These are phyloP conservation scores for Hirundo rustica DNA, from an alignment of 2,797 vertebrate species.

Conservation along the genomic window DNA sequence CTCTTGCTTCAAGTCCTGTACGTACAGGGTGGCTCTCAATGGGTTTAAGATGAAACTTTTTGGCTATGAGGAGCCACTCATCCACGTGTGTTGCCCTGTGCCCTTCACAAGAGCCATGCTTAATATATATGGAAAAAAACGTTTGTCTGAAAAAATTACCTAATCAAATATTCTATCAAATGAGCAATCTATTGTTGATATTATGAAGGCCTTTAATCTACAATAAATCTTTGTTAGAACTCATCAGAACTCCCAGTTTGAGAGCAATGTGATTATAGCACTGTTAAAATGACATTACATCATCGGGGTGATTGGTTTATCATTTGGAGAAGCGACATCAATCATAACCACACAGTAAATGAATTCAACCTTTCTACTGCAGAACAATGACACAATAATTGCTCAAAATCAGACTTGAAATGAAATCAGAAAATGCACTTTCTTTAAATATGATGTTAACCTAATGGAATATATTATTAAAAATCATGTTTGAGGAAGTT, in stretches of 20 bases:
- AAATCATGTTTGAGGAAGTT: constrained; percentile 79
- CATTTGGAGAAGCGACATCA: constrained; percentile 96
- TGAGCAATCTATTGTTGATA: constrained; percentile 98
- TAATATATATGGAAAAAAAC: constrained; percentile 69
- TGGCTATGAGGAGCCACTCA: constrained; percentile 15
- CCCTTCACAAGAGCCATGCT: constrained; percentile 67
- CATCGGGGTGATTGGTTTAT: constrained; percentile 99
- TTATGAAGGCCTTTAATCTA: constrained; percentile 94
- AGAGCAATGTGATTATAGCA: constrained; percentile 97
- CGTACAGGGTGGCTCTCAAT: constrained; percentile 44
- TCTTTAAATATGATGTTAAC: constrained; percentile 84
- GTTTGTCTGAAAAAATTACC: constrained; percentile 69
- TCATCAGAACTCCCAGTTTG: constrained; percentile 93
- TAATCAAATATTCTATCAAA: constrained; percentile 83
- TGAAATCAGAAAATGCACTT: constrained; percentile 86
- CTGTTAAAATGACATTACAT: constrained; percentile 99
- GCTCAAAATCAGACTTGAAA: constrained; percentile 86
- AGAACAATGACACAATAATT: constrained; percentile 92
- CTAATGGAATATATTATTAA: constrained; percentile 87
- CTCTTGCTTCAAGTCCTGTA: constrained; percentile 23
- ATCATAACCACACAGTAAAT: constrained; percentile 96
- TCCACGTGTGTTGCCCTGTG: constrained; percentile 35
- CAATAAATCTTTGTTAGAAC: constrained; percentile 99
- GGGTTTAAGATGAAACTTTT: constrained; percentile 33
- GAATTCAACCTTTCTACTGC: constrained; percentile 89